A percentile compares a stretch with the other conserved stretches of the same genome.
phyloP scores from a whole-genome alignment of 2,888 invertebrate genomes.

The Tricholauxania praeusta region DNA sequence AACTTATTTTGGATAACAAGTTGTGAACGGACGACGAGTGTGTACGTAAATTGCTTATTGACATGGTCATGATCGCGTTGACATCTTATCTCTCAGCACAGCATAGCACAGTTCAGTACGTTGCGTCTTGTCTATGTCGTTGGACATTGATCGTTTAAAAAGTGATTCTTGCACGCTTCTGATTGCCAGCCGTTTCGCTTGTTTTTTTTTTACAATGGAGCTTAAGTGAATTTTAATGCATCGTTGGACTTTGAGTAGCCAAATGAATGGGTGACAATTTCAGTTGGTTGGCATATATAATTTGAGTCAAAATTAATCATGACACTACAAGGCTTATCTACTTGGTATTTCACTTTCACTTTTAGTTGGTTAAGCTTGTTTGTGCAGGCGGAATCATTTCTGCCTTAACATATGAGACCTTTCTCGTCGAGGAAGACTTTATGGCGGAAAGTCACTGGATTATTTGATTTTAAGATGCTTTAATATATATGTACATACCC shows the following conservation, averaged over 20 bases:
- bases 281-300: not conserved
- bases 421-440: too few relatives aligned
- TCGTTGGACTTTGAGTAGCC: too few relatives aligned
- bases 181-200: slow-evolving; percentile 6
- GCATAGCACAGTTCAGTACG: not conserved
- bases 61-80: slow-evolving; percentile 42
- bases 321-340: not conserved
- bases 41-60: slow-evolving; percentile 38
- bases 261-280: not conserved
- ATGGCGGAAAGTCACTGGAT: too few relatives aligned
- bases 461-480: too few relatives aligned
- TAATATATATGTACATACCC: too few relatives aligned
- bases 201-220: not conserved
- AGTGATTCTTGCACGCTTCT: slow-evolving; percentile 19
- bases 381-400: not conserved
- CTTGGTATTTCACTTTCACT: not conserved
- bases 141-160: not conserved
- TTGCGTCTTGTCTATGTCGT: slow-evolving; percentile 2
- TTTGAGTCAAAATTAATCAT: not conserved
- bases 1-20: slow-evolving; percentile 16
- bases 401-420: not conserved
- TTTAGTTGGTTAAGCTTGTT: not conserved
- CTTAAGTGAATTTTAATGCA: not conserved
- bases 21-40: not conserved
- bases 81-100: slow-evolving; percentile 25